These are phyloP conservation scores for Coregonus clupeaformis DNA, from an alignment of 2,113 vertebrate species.

Conservation along the genomic window DNA sequence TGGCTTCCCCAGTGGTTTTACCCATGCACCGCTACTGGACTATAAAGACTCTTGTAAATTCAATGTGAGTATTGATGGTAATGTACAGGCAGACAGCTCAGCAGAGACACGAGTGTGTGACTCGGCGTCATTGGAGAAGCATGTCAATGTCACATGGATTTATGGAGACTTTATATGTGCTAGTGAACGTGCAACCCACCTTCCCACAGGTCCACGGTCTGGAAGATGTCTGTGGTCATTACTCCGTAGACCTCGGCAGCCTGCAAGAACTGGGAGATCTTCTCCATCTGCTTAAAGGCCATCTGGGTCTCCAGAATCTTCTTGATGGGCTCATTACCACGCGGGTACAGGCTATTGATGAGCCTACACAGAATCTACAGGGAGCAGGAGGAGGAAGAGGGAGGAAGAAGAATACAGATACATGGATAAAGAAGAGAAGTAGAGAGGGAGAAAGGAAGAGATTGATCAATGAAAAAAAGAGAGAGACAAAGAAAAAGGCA, in stretches of 20 bases:
- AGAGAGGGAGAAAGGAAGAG: background rate
- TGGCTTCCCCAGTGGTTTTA: too few relatives aligned
- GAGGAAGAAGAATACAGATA: background rate
- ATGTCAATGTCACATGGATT: background rate
- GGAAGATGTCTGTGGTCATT: conserved; percentile 90
- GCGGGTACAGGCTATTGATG: conserved; percentile 90
- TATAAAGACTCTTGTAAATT: too few relatives aligned
- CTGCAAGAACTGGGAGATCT: conserved; percentile 92
- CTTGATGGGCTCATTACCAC: conserved; percentile 85
- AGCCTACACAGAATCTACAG: conserved; percentile 87
- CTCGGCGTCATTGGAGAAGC: too few relatives aligned
- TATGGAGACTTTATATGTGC: background rate
- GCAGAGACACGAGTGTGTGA: background rate
- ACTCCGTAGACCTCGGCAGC: conserved; percentile 90
- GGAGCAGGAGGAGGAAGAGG: conserved; percentile 1
- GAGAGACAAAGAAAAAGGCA: background rate
- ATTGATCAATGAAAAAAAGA: background rate
- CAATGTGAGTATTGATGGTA: too few relatives aligned
- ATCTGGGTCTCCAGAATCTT: conserved; percentile 86
- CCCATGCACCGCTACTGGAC: too few relatives aligned
- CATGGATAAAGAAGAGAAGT: background rate
- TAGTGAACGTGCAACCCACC: conserved; percentile 70
- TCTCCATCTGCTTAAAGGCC: conserved; percentile 99
- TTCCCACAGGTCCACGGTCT: conserved; percentile 97
- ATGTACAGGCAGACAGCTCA: background rate